Evolutionary conservation across 2,113 vertebrate genomes (phyloP).

Genomic region (Gavia stellata): DNA sequence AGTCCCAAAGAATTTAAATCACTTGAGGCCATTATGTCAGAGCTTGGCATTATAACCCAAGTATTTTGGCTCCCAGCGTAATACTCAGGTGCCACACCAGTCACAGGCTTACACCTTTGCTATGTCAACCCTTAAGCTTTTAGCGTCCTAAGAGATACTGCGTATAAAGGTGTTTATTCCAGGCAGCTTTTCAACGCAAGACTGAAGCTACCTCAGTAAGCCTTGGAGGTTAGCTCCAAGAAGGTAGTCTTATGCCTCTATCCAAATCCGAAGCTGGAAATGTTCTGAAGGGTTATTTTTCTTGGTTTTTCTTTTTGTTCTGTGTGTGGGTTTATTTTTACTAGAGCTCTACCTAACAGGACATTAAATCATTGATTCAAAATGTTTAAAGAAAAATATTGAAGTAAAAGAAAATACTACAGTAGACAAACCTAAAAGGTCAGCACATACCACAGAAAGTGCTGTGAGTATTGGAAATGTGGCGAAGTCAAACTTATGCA

Average conservation of each 20-base stretch:
- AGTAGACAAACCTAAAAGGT: conserved; percentile 30
- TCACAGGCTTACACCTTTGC: not conserved
- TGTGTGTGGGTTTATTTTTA: conserved; percentile 1
- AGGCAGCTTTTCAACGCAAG: not conserved
- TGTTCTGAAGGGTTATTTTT: not conserved
- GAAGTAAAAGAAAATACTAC: conserved; percentile 10
- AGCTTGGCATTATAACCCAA: not conserved
- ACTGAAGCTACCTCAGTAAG: not conserved
- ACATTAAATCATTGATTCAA: conserved; percentile 27
- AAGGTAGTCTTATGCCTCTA: fast-evolving
- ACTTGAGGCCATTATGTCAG: not conserved
- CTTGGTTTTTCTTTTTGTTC: not conserved
- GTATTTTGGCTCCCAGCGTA: not conserved
- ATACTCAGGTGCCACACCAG: not conserved
- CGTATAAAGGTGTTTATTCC: not conserved
- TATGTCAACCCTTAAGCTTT: not conserved
- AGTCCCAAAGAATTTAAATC: not conserved
- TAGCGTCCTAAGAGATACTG: not conserved
- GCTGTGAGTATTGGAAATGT: conserved; percentile 2
- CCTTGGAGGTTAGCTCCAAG: not conserved
- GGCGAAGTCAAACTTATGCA: conserved; percentile 6
- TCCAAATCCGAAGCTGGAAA: not conserved
- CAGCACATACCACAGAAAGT: conserved; percentile 35
- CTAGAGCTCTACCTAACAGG: not conserved
- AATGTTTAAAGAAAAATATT: conserved; percentile 30